Conservation (phyloP, 2,888 invertebrate species). For the Mamestra brassicae region DNA sequence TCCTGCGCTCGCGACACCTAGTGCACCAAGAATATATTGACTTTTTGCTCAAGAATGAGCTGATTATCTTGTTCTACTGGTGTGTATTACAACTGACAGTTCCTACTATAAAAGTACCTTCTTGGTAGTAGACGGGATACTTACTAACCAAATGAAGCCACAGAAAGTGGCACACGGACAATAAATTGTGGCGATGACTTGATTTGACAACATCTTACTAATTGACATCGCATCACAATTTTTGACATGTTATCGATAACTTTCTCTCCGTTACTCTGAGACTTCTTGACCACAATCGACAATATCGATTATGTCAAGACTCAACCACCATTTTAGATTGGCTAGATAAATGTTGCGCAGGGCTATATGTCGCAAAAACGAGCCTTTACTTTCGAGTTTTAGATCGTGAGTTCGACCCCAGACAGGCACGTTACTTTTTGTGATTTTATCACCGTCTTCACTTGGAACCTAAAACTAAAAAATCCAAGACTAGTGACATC, state of each 20-base stretch:
- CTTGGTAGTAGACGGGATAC: background rate
- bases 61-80: constrained; percentile 53
- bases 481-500: no score
- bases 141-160: background rate
- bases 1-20: constrained; percentile 39
- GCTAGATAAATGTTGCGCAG: no score
- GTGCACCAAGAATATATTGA: constrained; percentile 30
- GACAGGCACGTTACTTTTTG: background rate
- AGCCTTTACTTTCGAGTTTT: no score
- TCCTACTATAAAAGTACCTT: constrained; percentile 36
- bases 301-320: background rate
- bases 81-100: constrained; percentile 29
- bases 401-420: no score
- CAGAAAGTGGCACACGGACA: background rate
- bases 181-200: background rate
- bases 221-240: background rate
- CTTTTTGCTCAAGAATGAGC: constrained; percentile 37
- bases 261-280: background rate
- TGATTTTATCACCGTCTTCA: background rate
- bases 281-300: background rate
- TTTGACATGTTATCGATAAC: background rate
- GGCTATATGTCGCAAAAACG: no score
- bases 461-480: no score
- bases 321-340: no score
- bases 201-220: background rate